Evolutionary conservation across 2,113 vertebrate species (phyloP).

Genomic region (Coptodon bakossiorum): DNA sequence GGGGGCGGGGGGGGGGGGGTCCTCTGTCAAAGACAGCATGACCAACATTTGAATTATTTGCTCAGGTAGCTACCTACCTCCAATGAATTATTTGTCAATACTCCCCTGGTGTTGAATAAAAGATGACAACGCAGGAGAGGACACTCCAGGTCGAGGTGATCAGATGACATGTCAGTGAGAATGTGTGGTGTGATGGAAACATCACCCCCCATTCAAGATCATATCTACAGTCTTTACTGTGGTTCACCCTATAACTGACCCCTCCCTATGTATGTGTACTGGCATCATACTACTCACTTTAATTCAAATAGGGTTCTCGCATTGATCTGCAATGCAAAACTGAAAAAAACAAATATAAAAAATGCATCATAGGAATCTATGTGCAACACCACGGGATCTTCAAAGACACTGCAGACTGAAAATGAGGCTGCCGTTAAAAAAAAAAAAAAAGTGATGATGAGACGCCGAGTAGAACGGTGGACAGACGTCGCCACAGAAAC

Average conservation of each 20-base stretch:
- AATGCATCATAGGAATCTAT: not conserved
- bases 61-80: slow-evolving; percentile 44
- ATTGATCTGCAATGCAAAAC: not conserved
- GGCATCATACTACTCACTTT: not conserved
- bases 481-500: slow-evolving; percentile 23
- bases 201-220: not conserved
- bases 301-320: not conserved
- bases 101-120: slow-evolving; percentile 80
- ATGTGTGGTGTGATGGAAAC: slow-evolving; percentile 51
- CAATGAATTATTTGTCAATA: slow-evolving; percentile 69
- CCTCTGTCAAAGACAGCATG: slow-evolving; percentile 42
- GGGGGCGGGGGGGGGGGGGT: not conserved
- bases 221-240: not conserved
- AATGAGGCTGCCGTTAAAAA: not conserved
- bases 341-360: not conserved
- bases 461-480: not conserved
- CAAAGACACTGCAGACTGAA: not conserved
- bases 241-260: not conserved
- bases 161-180: slow-evolving; percentile 64
- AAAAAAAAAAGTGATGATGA: not conserved
- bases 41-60: slow-evolving; percentile 21
- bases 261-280: not conserved
- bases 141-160: slow-evolving; percentile 61
- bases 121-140: slow-evolving; percentile 72
- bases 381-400: not conserved